Percentiles rank a stretch among this genome's conserved stretches.
phyloP scores from a whole-genome alignment of 2,113 vertebrate species.

The Zosterops lateralis region DNA sequence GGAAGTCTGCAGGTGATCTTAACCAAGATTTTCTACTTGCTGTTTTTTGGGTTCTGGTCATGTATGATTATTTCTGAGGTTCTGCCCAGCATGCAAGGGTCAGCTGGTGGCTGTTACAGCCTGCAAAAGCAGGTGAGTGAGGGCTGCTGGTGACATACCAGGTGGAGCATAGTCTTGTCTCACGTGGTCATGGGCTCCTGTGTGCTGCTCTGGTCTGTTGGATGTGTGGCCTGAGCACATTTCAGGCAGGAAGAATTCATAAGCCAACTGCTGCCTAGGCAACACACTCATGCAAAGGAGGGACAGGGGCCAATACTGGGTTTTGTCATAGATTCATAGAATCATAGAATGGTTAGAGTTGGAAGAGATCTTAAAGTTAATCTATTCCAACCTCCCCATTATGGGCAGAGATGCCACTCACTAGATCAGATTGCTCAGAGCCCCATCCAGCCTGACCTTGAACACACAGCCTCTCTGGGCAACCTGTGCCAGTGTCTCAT shows the following conservation, averaged over 20 bases:
- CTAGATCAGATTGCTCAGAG: not conserved
- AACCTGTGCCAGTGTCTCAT: not conserved
- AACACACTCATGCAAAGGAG: not conserved
- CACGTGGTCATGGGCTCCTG: not conserved
- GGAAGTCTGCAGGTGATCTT: not conserved
- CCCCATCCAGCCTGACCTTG: not conserved
- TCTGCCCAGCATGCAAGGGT: not conserved
- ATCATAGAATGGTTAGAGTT: not conserved
- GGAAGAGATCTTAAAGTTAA: not conserved
- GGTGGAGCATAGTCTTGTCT: not conserved
- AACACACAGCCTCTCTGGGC: not conserved
- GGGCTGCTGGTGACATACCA: not conserved
- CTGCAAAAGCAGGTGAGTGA: not conserved
- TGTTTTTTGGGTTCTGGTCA: not conserved
- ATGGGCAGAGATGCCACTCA: not conserved
- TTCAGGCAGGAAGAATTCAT: not conserved
- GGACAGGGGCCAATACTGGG: not conserved
- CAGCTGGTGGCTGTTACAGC: not conserved
- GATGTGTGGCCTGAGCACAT: fast-evolving
- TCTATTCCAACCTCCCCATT: not conserved
- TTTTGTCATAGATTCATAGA: not conserved
- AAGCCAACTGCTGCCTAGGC: not conserved
- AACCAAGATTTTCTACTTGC: not conserved
- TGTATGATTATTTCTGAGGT: not conserved
- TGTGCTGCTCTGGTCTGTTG: not conserved